Percentiles rank a stretch among this genome's conserved stretches.
Evolutionary conservation across 1,140 invertebrate species (phyloP).

Genomic region (Pantala flavescens): DNA sequence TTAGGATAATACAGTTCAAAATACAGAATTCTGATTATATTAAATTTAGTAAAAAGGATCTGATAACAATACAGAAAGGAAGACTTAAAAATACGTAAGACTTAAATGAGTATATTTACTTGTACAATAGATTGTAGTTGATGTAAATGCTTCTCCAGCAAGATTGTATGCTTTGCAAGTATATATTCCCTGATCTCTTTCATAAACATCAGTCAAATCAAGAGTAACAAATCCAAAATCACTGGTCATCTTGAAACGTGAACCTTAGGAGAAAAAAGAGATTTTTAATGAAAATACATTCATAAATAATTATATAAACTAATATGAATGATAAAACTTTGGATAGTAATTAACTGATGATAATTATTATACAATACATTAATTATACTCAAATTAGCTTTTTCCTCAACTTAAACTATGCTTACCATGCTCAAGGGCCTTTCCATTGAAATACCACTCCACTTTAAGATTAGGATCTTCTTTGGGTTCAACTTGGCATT

Average conservation of each 20-base stretch:
- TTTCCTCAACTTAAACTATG: neutral
- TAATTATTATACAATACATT: too few relatives aligned
- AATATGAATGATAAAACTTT: too few relatives aligned
- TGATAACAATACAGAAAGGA: too few relatives aligned
- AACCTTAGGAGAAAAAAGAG: slow-evolving; percentile 29
- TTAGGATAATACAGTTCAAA: neutral
- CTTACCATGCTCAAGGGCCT: slow-evolving; percentile 63
- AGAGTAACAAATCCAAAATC: slow-evolving; percentile 90
- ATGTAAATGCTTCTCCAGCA: slow-evolving; percentile 82
- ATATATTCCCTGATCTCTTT: slow-evolving; percentile 89
- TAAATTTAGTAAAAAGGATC: too few relatives aligned
- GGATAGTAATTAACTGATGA: too few relatives aligned
- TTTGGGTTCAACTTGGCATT: slow-evolving; percentile 89
- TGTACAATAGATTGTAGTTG: slow-evolving; percentile 71
- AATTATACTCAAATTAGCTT: too few relatives aligned
- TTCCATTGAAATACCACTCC: slow-evolving; percentile 91
- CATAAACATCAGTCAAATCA: slow-evolving; percentile 78
- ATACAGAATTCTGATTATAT: too few relatives aligned
- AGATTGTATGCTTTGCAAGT: slow-evolving; percentile 81
- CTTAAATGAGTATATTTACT: slow-evolving; percentile 23
- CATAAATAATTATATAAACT: too few relatives aligned
- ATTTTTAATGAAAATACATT: too few relatives aligned
- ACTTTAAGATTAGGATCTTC: slow-evolving; percentile 92
- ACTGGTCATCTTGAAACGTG: slow-evolving; percentile 74
- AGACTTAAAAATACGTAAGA: too few relatives aligned